Percentiles rank a stretch among this genome's conserved stretches.
Conservation (phyloP, 1,140 invertebrate genomes). For the Telenomus remus region DNA sequence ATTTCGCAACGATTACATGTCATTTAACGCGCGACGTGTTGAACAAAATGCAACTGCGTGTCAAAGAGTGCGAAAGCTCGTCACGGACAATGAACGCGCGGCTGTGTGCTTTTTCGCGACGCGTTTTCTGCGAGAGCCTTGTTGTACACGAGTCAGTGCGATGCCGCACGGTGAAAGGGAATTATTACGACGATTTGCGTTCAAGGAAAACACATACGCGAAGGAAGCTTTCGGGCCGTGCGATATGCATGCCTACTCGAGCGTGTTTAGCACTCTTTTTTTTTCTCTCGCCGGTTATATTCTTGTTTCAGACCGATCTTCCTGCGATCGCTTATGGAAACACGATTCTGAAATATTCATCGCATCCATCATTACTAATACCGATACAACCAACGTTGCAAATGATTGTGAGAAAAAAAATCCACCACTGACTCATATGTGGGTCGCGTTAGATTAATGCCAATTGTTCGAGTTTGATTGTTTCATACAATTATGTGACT, state of each 20-base stretch:
- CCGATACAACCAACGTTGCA: neutral
- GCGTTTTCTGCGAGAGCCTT: conserved; percentile 25
- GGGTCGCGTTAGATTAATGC: conserved; percentile 1
- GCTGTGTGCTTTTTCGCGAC: conserved; percentile 27
- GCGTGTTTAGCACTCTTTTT: conserved; percentile 32
- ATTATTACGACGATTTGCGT: conserved; percentile 66
- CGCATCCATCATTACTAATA: conserved; percentile 16
- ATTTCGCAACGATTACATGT: conserved; percentile 2
- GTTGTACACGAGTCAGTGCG: conserved; percentile 20
- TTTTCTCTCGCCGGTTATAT: conserved; percentile 22
- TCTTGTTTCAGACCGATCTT: conserved; percentile 17
- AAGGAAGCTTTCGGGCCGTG: conserved; percentile 61
- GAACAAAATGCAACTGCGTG: conserved; percentile 2
- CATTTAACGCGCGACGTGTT: neutral
- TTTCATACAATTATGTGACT: neutral
- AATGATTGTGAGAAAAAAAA: neutral
- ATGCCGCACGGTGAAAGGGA: conserved; percentile 69
- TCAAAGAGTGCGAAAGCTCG: conserved; percentile 20
- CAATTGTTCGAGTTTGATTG: neutral
- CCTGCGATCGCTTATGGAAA: conserved; percentile 14
- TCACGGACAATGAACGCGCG: conserved; percentile 13
- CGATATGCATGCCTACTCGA: conserved; percentile 44
- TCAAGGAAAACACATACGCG: conserved; percentile 66
- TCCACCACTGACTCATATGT: neutral
- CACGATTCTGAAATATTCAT: conserved; percentile 26